Conservation (phyloP, 2,888 invertebrate genomes). For the Caenorhabditis sinica region DNA sequence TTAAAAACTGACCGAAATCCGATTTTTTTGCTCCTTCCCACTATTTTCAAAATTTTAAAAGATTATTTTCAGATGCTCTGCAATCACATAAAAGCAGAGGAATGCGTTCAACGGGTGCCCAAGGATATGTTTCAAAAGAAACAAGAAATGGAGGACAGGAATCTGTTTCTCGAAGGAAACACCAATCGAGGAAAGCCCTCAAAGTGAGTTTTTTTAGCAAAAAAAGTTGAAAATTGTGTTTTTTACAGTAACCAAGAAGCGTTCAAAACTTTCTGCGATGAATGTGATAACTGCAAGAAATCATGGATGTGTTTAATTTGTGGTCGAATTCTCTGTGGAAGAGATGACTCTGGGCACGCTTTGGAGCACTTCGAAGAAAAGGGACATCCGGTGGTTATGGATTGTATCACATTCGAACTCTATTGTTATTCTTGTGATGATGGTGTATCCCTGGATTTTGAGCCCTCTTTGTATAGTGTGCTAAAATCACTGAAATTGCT, state of each 20-base stretch:
- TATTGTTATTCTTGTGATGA: slow-evolving; percentile 91
- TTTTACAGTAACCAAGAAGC: slow-evolving; percentile 44
- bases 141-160: slow-evolving; percentile 35
- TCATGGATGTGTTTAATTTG: slow-evolving; percentile 90
- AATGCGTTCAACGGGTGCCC: slow-evolving; percentile 52
- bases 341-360: slow-evolving; percentile 89
- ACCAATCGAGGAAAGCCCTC: slow-evolving; percentile 32
- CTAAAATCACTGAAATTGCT: slow-evolving; percentile 85
- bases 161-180: slow-evolving; percentile 50
- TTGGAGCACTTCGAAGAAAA: slow-evolving; percentile 87
- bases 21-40: not conserved
- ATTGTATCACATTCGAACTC: slow-evolving; percentile 89
- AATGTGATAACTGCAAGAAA: slow-evolving; percentile 66
- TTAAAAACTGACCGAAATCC: slow-evolving; percentile 28
- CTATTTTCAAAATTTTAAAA: not conserved
- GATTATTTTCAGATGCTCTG: slow-evolving; percentile 48
- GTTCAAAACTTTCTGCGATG: slow-evolving; percentile 65
- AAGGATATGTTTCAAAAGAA: slow-evolving; percentile 58
- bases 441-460: slow-evolving; percentile 86
- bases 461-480: slow-evolving; percentile 84
- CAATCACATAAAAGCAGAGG: slow-evolving; percentile 40
- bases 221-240: not conserved
- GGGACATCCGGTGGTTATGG: slow-evolving; percentile 89
- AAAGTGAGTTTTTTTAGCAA: slow-evolving; percentile 22
- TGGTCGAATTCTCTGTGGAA: slow-evolving; percentile 89